phyloP scores from a whole-genome alignment of 2,113 vertebrate genomes.

The Oncorhynchus nerka region DNA sequence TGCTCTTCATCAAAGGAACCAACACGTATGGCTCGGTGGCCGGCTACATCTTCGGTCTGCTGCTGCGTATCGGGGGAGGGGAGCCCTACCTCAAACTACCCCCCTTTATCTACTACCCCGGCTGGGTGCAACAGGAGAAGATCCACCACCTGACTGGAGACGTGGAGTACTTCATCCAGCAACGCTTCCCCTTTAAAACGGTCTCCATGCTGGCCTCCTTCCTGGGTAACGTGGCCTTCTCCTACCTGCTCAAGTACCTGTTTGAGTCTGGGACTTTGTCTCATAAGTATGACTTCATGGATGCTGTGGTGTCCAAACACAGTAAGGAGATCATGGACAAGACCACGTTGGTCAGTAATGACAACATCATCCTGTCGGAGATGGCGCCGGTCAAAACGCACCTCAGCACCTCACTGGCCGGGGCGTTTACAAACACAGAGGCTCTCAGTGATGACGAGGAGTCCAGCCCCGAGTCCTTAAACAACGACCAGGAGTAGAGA shows the following conservation, averaged over 20 bases:
- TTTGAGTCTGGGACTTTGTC: conserved; percentile 92
- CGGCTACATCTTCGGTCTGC: conserved; percentile 86
- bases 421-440: conserved; percentile 88
- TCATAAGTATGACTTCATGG: conserved; percentile 91
- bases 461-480: conserved; percentile 84
- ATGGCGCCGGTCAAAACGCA: conserved; percentile 85
- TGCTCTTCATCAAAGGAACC: conserved; percentile 93
- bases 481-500: conserved; percentile 73
- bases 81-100: conserved; percentile 92
- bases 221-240: conserved; percentile 84
- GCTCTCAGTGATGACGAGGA: conserved; percentile 80
- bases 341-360: conserved; percentile 87
- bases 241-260: conserved; percentile 88
- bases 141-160: conserved; percentile 65
- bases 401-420: conserved; percentile 78
- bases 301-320: conserved; percentile 91
- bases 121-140: conserved; percentile 70
- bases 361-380: conserved; percentile 92
- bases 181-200: conserved; percentile 93
- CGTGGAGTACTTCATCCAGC: conserved; percentile 77
- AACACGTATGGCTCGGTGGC: conserved; percentile 93
- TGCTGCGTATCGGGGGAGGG: conserved; percentile 90
- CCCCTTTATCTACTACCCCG: conserved; percentile 91
- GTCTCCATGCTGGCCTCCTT: conserved; percentile 90
- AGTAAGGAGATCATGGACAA: conserved; percentile 98